Base-by-base conservation (phyloP, 2,797 vertebrate genomes). In the Pempheris klunzingeri region DNA sequence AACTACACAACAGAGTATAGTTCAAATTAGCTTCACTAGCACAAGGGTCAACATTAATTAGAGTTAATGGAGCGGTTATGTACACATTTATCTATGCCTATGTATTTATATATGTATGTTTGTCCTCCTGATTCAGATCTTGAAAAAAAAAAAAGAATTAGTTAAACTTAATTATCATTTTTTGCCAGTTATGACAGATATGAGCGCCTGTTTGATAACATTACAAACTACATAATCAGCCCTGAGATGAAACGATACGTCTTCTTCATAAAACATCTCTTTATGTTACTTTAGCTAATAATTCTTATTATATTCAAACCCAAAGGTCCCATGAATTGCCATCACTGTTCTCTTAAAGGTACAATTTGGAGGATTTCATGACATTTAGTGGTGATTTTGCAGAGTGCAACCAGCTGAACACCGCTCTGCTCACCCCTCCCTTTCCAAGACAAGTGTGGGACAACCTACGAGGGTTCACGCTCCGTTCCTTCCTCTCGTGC, bases 131-230 rank as follows among this genome's bases (percentile, higher is more conserved):
- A 32, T 32, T 46, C 54, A 69, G 30, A 7, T 7, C 18, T 7
- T 62, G 71, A 49, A 49, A 9, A 46, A 7, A 10, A 30, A 50
- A 20, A 59, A n/a, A n/a, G n/a, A n/a, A n/a, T n/a, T n/a, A n/a
- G 43, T 28, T 24, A 15, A 3, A 7, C 32, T 49, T 41, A 50
- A 30, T 57, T 14, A 58, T 30, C 15, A 24, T 28, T 39, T 55
- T 12, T 28, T 39, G 4, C 4, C 24, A n/a, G 36, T 20, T 24
- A 6, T 54, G 49, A 47, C 34, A 62, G 30, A 54, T 7, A 1
- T 5, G 13, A n/a, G n/a, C 15, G 22, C 38, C 61, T 22, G 20
- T 66, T 6, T 38, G 14, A 53, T 38, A 4, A 14, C 14, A 38
- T 38, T 15, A 34, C 9, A 15, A 28, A 36, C 15, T 26, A 12